phyloP scores from a whole-genome alignment of 2,888 invertebrate genomes.

The Catonia carolina region DNA sequence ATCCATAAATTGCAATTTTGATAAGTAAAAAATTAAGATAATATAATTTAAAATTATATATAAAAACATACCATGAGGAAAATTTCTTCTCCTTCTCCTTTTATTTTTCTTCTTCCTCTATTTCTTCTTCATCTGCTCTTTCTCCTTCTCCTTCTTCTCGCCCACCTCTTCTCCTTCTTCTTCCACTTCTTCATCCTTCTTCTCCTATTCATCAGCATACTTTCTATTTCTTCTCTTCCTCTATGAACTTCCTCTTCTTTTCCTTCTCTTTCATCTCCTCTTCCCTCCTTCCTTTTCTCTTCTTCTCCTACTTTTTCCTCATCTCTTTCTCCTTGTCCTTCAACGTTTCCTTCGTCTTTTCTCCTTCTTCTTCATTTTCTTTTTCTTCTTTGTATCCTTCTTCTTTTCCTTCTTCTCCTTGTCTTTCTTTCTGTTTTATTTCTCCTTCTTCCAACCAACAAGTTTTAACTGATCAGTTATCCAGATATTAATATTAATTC shows the following conservation, averaged over 20 bases:
- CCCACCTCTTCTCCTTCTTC: neutral
- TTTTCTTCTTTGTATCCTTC: no score
- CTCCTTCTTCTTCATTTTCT: neutral
- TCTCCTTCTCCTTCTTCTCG: neutral
- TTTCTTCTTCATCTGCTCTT: neutral
- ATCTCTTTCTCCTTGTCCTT: neutral
- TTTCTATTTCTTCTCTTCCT: neutral
- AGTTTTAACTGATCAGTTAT: no score
- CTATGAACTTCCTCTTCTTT: neutral
- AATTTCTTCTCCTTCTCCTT: neutral
- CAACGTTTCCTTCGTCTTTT: neutral
- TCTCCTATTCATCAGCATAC: neutral
- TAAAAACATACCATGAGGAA: no score
- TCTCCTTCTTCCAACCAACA: no score
- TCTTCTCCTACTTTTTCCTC: neutral
- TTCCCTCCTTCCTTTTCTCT: neutral
- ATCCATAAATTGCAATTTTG: no score
- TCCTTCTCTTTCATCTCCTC: neutral
- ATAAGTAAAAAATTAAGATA: no score
- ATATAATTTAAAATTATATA: no score
- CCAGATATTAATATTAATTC: no score
- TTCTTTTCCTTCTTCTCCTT: no score
- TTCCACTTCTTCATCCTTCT: neutral
- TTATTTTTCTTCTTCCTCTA: neutral
- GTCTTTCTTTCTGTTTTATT: no score